Evolutionary conservation across 2,113 vertebrate genomes (phyloP).

Genomic region (Cacatua alba): DNA sequence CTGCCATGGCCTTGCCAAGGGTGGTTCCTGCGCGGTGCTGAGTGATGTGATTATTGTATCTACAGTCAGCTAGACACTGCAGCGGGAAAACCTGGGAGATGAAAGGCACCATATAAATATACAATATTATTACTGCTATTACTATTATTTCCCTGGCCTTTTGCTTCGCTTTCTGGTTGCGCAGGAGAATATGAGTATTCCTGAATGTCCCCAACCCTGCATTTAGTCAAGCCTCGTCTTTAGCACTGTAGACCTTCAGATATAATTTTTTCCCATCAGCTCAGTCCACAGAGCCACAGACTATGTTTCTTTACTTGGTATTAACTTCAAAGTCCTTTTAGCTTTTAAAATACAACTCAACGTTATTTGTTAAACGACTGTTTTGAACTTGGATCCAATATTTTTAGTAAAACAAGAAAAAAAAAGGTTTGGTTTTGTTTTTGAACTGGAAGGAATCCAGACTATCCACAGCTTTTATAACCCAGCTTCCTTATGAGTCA

Average conservation of each 20-base stretch:
- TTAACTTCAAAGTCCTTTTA: slow-evolving; percentile 62
- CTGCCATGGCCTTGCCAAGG: background rate
- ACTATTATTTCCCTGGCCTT: background rate
- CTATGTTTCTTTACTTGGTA: slow-evolving; percentile 42
- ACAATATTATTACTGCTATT: background rate
- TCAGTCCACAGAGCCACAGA: slow-evolving; percentile 47
- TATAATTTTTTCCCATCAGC: slow-evolving; percentile 48
- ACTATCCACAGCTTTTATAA: slow-evolving; percentile 56
- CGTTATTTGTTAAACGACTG: slow-evolving; percentile 57
- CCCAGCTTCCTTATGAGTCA: slow-evolving; percentile 69
- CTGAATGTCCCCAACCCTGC: background rate
- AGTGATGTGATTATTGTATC: background rate
- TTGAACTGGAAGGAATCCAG: slow-evolving; percentile 64
- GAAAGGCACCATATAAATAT: background rate
- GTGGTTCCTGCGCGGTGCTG: background rate
- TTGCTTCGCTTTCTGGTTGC: background rate
- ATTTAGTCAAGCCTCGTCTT: background rate
- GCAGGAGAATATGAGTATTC: background rate
- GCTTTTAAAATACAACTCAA: slow-evolving; percentile 52
- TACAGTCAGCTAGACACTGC: slow-evolving; percentile 11
- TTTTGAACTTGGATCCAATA: slow-evolving; percentile 67
- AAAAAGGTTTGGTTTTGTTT: slow-evolving; percentile 40
- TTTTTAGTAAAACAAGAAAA: slow-evolving; percentile 23
- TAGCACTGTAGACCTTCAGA: slow-evolving; percentile 24
- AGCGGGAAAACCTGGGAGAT: background rate